phyloP scores from a whole-genome alignment of 2,888 invertebrate genomes.

The Carcina quercana region DNA sequence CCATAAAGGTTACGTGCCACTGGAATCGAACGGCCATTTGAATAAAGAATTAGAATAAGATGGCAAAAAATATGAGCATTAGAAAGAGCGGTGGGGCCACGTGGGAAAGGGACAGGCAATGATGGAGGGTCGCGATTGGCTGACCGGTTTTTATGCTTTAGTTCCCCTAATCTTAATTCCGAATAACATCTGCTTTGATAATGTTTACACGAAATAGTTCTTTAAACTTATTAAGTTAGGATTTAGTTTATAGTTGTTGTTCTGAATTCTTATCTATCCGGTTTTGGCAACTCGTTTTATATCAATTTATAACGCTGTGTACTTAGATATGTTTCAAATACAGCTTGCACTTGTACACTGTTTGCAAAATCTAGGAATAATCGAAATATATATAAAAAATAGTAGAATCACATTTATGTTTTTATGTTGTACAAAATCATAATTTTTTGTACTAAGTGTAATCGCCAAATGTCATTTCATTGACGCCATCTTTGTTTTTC shows the following conservation, averaged over 20 bases:
- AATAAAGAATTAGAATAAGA: constrained; percentile 71
- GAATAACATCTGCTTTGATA: constrained; percentile 66
- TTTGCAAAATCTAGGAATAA: no score
- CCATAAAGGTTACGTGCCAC: constrained; percentile 51
- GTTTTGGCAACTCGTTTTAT: constrained; percentile 56
- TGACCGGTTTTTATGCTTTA: constrained; percentile 71
- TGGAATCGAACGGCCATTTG: constrained; percentile 65
- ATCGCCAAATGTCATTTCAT: no score
- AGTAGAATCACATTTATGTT: no score
- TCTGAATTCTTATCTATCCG: constrained; percentile 54
- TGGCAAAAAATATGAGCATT: constrained; percentile 71
- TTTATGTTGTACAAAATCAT: no score
- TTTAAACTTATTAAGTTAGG: constrained; percentile 59
- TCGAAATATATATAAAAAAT: no score
- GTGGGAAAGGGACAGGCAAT: constrained; percentile 44
- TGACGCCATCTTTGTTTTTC: no score
- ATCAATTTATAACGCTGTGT: constrained; percentile 66
- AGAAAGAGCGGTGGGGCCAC: constrained; percentile 51
- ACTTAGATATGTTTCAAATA: no score
- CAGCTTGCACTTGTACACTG: no score
- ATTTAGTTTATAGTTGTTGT: constrained; percentile 54
- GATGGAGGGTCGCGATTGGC: constrained; percentile 49
- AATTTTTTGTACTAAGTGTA: no score
- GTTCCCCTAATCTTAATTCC: constrained; percentile 73
- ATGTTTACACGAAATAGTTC: constrained; percentile 66